These are phyloP conservation scores for Nephrocerus scutellatus DNA, from an alignment of 2,888 invertebrate species.

Conservation along the genomic window DNA sequence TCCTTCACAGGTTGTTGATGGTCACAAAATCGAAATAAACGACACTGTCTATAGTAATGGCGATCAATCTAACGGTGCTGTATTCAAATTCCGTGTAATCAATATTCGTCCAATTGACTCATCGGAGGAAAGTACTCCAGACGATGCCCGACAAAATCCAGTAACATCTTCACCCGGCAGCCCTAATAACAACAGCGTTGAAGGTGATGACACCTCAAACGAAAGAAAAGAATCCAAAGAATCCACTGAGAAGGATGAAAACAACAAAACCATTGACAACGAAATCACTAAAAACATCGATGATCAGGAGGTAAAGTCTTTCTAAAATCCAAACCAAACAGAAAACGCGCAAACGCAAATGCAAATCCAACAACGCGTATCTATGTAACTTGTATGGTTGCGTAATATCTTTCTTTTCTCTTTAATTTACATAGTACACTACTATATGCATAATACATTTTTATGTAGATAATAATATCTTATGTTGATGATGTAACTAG, in stretches of 20 bases:
- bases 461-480: too few relatives aligned
- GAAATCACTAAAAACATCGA: constrained; percentile 40
- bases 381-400: too few relatives aligned
- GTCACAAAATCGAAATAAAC: constrained; percentile 53
- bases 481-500: too few relatives aligned
- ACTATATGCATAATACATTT: constrained; percentile 23
- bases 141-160: too few relatives aligned
- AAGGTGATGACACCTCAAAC: constrained; percentile 26
- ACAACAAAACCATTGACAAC: constrained; percentile 35
- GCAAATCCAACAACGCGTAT: too few relatives aligned
- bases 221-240: constrained; percentile 35
- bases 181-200: constrained; percentile 19
- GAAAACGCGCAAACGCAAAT: too few relatives aligned
- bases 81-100: constrained; percentile 50
- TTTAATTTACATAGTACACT: constrained; percentile 18
- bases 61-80: constrained; percentile 37
- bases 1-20: constrained; percentile 48
- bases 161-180: constrained; percentile 24
- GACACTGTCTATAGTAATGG: constrained; percentile 50
- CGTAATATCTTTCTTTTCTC: too few relatives aligned
- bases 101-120: constrained; percentile 50
- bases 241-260: constrained; percentile 31
- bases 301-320: constrained; percentile 43
- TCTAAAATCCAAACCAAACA: too few relatives aligned
- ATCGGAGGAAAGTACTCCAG: constrained; percentile 27